A percentile compares a stretch with the other conserved stretches of the same genome.
phyloP scores from a whole-genome alignment of 2,797 vertebrate species.

The Acrossocheilus wenchowensis region DNA sequence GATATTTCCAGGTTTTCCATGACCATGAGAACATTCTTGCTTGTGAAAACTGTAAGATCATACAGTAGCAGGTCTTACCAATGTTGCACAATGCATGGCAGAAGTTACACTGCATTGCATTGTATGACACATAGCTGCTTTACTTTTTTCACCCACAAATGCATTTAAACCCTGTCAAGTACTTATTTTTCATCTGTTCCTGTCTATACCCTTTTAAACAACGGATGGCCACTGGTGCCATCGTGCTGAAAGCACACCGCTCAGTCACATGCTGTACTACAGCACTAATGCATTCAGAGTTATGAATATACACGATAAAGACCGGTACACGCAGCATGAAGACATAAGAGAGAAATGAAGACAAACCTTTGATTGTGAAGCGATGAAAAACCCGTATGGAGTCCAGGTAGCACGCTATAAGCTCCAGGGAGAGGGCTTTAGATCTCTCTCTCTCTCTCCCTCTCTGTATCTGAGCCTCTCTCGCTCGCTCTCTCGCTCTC shows the following conservation, averaged over 20 bases:
- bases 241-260: conserved; percentile 41
- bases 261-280: conserved; percentile 48
- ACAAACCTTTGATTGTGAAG: conserved; percentile 70
- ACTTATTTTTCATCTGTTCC: conserved; percentile 1
- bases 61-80: background rate
- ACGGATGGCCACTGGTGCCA: conserved; percentile 31
- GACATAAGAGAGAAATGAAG: background rate
- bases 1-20: background rate
- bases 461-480: conserved; percentile 2
- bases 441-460: conserved; percentile 34
- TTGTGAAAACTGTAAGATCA: background rate
- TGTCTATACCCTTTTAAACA: background rate
- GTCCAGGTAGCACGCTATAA: conserved; percentile 68
- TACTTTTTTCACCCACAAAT: background rate
- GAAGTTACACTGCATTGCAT: conserved; percentile 1
- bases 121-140: background rate
- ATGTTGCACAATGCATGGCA: conserved; percentile 25
- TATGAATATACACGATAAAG: conserved; percentile 4
- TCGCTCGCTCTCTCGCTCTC: conserved; percentile 21
- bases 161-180: background rate
- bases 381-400: conserved; percentile 56
- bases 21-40: background rate
- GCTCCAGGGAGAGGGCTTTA: conserved; percentile 69
- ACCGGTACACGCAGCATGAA: background rate
- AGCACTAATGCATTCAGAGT: conserved; percentile 17